Percentiles rank a stretch among this genome's conserved stretches.
Evolutionary conservation across 2,888 invertebrate genomes (phyloP).

Genomic region (Apoderus coryli): DNA sequence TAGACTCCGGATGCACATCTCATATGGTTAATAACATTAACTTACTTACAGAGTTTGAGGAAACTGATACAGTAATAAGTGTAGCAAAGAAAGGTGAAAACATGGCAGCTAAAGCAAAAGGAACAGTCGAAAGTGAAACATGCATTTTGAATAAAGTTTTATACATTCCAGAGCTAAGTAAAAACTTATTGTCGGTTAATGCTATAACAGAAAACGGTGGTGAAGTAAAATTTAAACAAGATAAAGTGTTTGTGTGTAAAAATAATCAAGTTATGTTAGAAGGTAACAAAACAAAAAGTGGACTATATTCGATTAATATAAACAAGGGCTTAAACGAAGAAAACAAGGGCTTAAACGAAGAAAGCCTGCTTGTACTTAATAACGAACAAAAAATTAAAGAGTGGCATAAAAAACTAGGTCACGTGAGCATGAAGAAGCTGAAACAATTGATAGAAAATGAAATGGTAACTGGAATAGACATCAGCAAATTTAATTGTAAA

Average conservation of each 20-base stretch:
- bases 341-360: too few species aligned
- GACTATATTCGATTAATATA: neutral
- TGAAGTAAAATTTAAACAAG: neutral
- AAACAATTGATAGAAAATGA: neutral
- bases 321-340: too few species aligned
- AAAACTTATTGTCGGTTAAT: conserved; percentile 2
- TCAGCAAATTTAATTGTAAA: neutral
- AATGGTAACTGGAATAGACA: conserved; percentile 1
- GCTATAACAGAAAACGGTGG: conserved; percentile 1
- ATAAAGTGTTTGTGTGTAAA: neutral
- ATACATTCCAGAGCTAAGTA: neutral
- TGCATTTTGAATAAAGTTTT: neutral
- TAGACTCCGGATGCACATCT: neutral
- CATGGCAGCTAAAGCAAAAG: neutral
- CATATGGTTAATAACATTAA: too few species aligned
- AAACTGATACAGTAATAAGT: neutral
- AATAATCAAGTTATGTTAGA: conserved; percentile 1
- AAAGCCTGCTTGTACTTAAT: too few species aligned
- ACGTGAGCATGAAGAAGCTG: neutral
- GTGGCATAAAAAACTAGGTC: conserved; percentile 1
- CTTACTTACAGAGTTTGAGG: neutral
- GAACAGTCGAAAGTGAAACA: neutral
- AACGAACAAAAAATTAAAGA: neutral
- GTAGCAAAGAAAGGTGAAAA: conserved; percentile 2
- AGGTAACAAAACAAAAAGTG: neutral